A percentile compares a stretch with the other conserved stretches of the same genome.
Conservation (phyloP, 1,140 invertebrate species). For the Delia radicum region DNA sequence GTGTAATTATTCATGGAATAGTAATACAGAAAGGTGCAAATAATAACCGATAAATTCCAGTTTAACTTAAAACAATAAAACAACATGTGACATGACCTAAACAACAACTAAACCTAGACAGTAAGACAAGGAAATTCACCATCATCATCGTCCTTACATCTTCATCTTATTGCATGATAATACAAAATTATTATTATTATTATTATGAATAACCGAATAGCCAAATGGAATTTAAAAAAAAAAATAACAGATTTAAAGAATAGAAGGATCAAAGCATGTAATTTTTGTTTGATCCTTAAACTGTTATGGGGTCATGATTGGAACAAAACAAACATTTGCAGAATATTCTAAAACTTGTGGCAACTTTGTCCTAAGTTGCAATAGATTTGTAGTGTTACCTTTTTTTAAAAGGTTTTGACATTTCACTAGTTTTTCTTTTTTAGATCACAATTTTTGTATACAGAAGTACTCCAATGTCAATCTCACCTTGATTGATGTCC, state of each 20-base stretch:
- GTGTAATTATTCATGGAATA: constrained; percentile 26
- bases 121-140: background rate
- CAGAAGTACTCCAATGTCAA: background rate
- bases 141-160: background rate
- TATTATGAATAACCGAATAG: background rate
- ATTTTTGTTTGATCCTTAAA: background rate
- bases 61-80: constrained; percentile 39
- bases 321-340: background rate
- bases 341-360: background rate
- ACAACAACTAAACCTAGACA: background rate
- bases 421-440: background rate
- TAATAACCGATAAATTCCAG: constrained; percentile 54
- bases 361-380: background rate
- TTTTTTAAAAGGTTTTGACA: background rate
- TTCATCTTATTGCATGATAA: background rate
- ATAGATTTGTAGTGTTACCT: background rate
- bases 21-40: constrained; percentile 46
- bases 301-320: background rate
- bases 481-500: constrained; percentile 11
- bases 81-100: constrained; percentile 1
- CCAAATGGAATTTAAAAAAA: no score
- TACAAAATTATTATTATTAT: background rate
- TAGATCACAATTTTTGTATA: background rate
- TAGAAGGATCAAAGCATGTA: background rate
- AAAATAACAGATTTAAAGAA: no score